Evolutionary conservation across 2,888 invertebrate species (phyloP), one percentile per base, ranked within the genome.

Genomic region (Zygaena filipendulae): DNA sequence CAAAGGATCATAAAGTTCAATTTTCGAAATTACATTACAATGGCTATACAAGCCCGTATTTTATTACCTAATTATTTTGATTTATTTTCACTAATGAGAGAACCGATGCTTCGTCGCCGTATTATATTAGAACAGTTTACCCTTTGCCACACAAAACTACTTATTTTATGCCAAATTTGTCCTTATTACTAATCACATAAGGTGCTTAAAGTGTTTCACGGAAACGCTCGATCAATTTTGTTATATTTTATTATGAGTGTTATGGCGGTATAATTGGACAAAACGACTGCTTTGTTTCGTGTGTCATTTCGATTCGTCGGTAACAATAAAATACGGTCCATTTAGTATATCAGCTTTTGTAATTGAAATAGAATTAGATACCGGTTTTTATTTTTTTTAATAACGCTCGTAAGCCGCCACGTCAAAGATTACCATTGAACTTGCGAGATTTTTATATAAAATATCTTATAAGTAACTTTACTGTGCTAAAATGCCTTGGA

Each of bases 31-130:
- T 60, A 61, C 49, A 49, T 59, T 57, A 69, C 64, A 70, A 66
- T 63, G 54, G 57, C 59, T 62, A 67, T 45, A 63, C 54, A 50
- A 49, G 56, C 53, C 51, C 46, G 55, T 38, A 35, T 52, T 72
- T 74, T 75, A 75, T 66, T 57, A 58, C 62, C 70, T 72, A 68
- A 75, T 74, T 70, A 72, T 60, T 61, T 70, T 70, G 71, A 72
- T 75, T 74, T 74, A 71, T 71, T 72, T 71, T 69, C 57, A 54
- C 55, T 70, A 74, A 74, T 71, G 64, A 72, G 57, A 47, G 52
- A 49, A 45, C 55, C 54, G 16, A 55, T 52, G 54, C 50, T 54
- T 50, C 55, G 52, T 59, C 55, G 56, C 53, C 52, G 53, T 59
- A 58, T 61, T 47, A 51, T 39, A 33, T 35, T 21, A 33, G 36